Evolutionary conservation across 2,113 vertebrate genomes (phyloP).

Genomic region (Megaceryle torquata): DNA sequence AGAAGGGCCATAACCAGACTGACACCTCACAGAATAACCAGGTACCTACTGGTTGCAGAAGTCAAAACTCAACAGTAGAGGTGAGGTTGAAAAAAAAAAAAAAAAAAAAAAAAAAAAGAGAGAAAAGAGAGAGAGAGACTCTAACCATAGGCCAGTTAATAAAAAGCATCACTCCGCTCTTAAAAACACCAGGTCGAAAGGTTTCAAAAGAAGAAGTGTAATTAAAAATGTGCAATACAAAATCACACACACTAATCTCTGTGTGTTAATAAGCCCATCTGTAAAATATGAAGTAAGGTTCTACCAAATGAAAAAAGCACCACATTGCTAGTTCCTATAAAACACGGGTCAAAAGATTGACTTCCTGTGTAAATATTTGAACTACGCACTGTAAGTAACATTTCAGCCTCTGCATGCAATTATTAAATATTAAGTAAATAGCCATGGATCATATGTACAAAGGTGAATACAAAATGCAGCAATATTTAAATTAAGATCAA

Average conservation of each 20-base stretch:
- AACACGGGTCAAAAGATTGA: constrained; percentile 39
- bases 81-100: no score
- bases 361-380: constrained; percentile 65
- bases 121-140: not conserved
- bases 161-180: not conserved
- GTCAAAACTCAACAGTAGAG: not conserved
- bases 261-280: not conserved
- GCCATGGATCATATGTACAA: constrained; percentile 47
- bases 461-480: constrained; percentile 62
- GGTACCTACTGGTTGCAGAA: not conserved
- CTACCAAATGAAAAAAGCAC: not conserved
- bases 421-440: constrained; percentile 71
- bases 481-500: constrained; percentile 65
- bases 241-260: not conserved
- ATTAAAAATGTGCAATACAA: not conserved
- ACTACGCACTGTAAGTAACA: constrained; percentile 45
- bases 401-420: constrained; percentile 44
- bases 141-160: not conserved
- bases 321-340: constrained; percentile 54
- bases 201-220: not conserved
- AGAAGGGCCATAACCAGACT: not conserved
- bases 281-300: constrained; percentile 7
- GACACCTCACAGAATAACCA: not conserved
- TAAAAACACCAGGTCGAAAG: not conserved
- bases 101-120: not conserved